Conservation (phyloP, 1,140 invertebrate genomes). For the Linepithema humile region DNA sequence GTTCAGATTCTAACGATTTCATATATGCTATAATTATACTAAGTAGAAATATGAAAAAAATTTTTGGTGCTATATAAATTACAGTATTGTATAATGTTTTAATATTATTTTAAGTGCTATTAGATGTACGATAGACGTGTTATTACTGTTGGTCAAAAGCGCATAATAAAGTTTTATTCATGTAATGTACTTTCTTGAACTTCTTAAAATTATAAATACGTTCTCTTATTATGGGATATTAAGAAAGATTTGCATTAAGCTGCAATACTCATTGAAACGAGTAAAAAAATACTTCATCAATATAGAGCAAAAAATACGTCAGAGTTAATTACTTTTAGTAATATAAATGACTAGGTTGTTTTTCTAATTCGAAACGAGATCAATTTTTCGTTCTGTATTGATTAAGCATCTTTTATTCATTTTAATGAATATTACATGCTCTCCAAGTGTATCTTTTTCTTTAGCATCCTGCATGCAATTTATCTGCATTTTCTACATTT, state of each 20-base stretch:
- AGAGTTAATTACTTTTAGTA: too few species aligned
- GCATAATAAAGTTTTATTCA: constrained; percentile 66
- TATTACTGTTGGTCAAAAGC: constrained; percentile 50
- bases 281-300: too few species aligned
- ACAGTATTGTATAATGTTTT: constrained; percentile 24
- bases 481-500: not conserved
- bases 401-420: too few species aligned
- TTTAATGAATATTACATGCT: not conserved
- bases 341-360: too few species aligned
- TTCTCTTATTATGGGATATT: not conserved
- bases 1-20: not conserved
- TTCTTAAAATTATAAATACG: constrained; percentile 10
- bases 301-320: too few species aligned
- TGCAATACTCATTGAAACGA: too few species aligned
- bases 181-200: constrained; percentile 53
- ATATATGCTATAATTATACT: too few species aligned
- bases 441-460: not conserved
- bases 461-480: not conserved
- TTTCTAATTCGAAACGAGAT: too few species aligned
- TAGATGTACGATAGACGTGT: constrained; percentile 57
- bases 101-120: constrained; percentile 50
- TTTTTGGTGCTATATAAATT: too few species aligned
- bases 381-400: too few species aligned
- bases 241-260: too few species aligned
- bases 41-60: too few species aligned